Evolutionary conservation across 2,797 vertebrate genomes (phyloP), one percentile per base, ranked within the genome.

Genomic region (Epinephelus coioides): DNA sequence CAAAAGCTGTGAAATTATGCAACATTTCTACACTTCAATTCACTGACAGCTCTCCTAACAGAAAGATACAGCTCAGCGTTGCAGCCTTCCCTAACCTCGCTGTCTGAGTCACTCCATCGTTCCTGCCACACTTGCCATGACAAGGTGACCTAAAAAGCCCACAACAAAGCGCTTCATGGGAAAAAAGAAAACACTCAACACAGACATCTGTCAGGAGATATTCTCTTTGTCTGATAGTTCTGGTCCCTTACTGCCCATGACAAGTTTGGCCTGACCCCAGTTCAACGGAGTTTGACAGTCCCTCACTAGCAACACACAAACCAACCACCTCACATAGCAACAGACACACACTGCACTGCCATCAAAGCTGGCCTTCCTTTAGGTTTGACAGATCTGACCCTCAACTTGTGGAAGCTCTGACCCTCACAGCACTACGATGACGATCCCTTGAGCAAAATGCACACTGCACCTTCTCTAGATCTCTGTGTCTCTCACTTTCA

Each of bases 131-230:
- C 78, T 76, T 81, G 71, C 60, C 43, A 74, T 78, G 83, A 92
- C 88, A 89, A 89, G 82, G 86, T 90, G 91, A 91, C 85, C 87
- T 79, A 72, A 59, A 87, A 81, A 77, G 59, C 62, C 63, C 80
- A 86, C 76, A 84, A 80, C 86, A 87, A 86, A 86, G 76, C 23
- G 17, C 74, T 88, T 80, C 47, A 62, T 55, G 57, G 73, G 40
- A 43, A 77, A 73, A 81, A 70, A 73, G 47, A 70, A 80, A 86
- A 69, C 69, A 83, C 46, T 83, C 57, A 74, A 82, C 69, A 75
- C 69, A 76, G 76, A 86, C 83, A 85, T 82, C 74, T 91, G 86
- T 88, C 89, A 86, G 86, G 60, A 81, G 71, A 71, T 27, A 84
- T 91, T 83, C 44, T 62, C 79, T 84, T 78, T 74, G 75, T 72